These are phyloP conservation scores for Taurulus bubalis DNA, from an alignment of 2,113 vertebrate genomes.

Conservation along the genomic window DNA sequence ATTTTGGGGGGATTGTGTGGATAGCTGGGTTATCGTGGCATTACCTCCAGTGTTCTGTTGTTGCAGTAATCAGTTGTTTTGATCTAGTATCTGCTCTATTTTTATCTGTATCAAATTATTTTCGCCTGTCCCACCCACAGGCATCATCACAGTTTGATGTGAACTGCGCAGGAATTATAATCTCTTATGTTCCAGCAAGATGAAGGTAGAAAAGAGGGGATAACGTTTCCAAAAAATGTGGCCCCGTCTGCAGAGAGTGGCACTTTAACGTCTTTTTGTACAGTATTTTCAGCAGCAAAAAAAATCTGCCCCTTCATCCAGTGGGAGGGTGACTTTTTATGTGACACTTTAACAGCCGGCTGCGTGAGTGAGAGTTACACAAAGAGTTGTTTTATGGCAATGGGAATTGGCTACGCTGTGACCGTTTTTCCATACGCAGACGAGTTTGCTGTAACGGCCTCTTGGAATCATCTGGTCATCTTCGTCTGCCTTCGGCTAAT, in stretches of 20 bases:
- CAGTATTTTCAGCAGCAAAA: constrained; percentile 19
- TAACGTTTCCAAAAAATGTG: constrained; percentile 9
- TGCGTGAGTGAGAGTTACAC: constrained; percentile 12
- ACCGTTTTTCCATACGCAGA: constrained; percentile 26
- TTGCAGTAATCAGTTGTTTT: constrained; percentile 13
- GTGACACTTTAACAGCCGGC: constrained; percentile 29
- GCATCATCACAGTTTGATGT: constrained; percentile 15
- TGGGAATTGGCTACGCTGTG: constrained; percentile 18
- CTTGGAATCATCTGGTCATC: constrained; percentile 23
- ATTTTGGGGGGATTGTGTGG: background rate
- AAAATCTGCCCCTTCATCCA: background rate
- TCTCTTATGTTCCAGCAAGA: constrained; percentile 31
- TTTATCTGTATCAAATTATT: constrained; percentile 18
- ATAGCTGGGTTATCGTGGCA: background rate
- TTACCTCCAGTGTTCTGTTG: background rate
- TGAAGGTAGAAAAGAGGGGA: constrained; percentile 2
- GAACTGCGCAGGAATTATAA: constrained; percentile 32
- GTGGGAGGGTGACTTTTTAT: constrained; percentile 23
- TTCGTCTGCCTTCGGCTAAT: constrained; percentile 32
- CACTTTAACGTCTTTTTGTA: background rate
- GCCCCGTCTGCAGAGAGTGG: background rate
- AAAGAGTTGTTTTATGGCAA: constrained; percentile 43
- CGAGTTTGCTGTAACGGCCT: background rate
- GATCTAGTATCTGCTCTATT: constrained; percentile 33
- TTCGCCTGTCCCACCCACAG: constrained; percentile 18